These are phyloP conservation scores for Hydractinia symbiolongicarpus DNA, from an alignment of 30 jellyfish, hydroid and myxozoan species.

Conservation along the genomic window DNA sequence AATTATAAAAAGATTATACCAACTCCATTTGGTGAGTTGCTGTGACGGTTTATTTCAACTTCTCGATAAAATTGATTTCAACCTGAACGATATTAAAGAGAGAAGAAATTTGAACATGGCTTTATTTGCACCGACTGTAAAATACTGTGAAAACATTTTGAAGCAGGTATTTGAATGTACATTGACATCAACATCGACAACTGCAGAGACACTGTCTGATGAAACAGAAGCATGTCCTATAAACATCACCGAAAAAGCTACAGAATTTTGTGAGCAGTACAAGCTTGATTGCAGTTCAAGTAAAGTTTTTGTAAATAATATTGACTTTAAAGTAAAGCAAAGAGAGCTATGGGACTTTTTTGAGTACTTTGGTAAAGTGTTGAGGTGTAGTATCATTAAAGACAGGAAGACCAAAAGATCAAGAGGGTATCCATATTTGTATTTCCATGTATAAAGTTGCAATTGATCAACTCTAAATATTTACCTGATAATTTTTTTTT, in stretches of 20 bases:
- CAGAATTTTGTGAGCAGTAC: conserved; percentile 43
- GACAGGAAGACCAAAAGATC: conserved; percentile 71
- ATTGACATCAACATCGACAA: too few relatives aligned
- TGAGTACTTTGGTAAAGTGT: conserved; percentile 67
- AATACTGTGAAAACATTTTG: not conserved
- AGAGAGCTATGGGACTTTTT: conserved; percentile 69
- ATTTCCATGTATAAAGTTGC: not conserved
- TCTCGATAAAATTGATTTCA: conserved; percentile 2
- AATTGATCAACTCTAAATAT: not conserved
- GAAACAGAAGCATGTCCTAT: not conserved
- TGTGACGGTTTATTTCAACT: conserved; percentile 28
- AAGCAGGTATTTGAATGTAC: not conserved
- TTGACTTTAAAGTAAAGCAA: conserved; percentile 54
- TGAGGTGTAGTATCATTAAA: conserved; percentile 55
- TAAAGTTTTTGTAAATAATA: conserved; percentile 74
- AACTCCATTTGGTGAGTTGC: not conserved
- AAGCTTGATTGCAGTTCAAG: conserved; percentile 31
- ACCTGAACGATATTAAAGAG: conserved; percentile 7
- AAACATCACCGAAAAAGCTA: conserved; percentile 40
- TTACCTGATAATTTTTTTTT: not conserved
- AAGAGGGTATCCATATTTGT: conserved; percentile 49
- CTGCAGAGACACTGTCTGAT: too few relatives aligned
- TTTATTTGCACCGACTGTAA: conserved; percentile 18
- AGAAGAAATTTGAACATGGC: conserved; percentile 27
- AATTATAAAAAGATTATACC: not conserved